Evolutionary conservation across 64 coral and sea anemone genomes (phyloP).

Genomic region (Cladopsammia gracilis): DNA sequence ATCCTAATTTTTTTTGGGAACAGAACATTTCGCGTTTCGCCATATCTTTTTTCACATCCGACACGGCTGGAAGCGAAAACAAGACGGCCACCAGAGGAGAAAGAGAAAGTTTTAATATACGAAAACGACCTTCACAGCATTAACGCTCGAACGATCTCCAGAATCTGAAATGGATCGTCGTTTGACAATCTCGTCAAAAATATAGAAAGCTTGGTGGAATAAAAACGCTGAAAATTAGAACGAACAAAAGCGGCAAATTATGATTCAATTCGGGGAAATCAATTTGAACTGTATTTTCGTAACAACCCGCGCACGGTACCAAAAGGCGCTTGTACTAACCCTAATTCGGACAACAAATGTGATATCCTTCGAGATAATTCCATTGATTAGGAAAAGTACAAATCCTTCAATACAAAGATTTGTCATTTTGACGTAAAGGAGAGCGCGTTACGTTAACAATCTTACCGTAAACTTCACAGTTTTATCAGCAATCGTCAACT

Average conservation of each 20-base stretch:
- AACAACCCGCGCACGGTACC: conserved; percentile 88
- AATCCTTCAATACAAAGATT: conserved; percentile 20
- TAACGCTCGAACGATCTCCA: neutral
- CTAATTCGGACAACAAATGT: conserved; percentile 57
- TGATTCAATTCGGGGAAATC: conserved; percentile 59
- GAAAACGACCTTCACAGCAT: conserved; percentile 23
- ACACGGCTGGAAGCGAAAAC: conserved; percentile 53
- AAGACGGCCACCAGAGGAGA: conserved; percentile 50
- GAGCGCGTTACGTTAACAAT: conserved; percentile 42
- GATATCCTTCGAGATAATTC: conserved; percentile 16
- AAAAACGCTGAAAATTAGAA: neutral
- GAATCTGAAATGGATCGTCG: neutral
- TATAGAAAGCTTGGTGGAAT: neutral
- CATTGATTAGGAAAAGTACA: neutral
- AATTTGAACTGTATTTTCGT: conserved; percentile 82
- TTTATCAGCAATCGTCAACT: conserved; percentile 67
- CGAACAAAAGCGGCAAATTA: conserved; percentile 35
- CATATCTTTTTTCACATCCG: conserved; percentile 33
- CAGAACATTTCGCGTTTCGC: neutral
- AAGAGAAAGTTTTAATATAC: conserved; percentile 38
- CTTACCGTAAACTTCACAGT: conserved; percentile 62
- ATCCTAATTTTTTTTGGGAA: neutral
- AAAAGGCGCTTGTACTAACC: conserved; percentile 39
- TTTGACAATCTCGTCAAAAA: neutral
- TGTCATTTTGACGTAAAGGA: conserved; percentile 31